A percentile compares a stretch with the other conserved stretches of the same genome.
Conservation (phyloP, 2,888 invertebrate species). For the Marronus borbonicus region DNA sequence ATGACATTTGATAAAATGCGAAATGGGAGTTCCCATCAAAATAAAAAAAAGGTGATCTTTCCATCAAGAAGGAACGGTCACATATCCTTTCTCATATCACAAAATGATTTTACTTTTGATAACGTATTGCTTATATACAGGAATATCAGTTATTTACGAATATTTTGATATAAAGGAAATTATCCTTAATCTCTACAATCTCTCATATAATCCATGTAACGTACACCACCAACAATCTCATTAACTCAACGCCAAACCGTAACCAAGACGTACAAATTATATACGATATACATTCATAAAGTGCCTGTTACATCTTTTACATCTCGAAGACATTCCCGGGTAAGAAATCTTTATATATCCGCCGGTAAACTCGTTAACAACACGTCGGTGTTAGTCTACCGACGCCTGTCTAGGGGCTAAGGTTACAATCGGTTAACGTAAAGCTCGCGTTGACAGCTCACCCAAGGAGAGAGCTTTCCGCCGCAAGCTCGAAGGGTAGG, state of each 20-base stretch:
- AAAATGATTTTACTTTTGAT: too few species aligned
- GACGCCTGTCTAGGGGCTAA: not conserved
- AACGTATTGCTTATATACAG: too few species aligned
- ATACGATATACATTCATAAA: not conserved
- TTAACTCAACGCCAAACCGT: not conserved
- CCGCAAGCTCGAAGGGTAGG: conserved; percentile 2
- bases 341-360: conserved; percentile 19
- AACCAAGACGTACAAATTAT: not conserved
- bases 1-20: too few species aligned
- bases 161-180: too few species aligned
- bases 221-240: conserved; percentile 5
- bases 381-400: conserved; percentile 7
- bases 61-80: too few species aligned
- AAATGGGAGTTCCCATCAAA: too few species aligned
- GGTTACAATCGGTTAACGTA: conserved; percentile 2
- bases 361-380: conserved; percentile 28
- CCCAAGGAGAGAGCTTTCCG: conserved; percentile 2
- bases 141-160: too few species aligned
- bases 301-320: not conserved
- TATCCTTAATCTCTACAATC: too few species aligned
- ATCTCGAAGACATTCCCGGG: conserved; percentile 6
- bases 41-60: too few species aligned
- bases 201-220: conserved; percentile 3
- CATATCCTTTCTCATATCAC: too few species aligned
- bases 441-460: conserved; percentile 8